Base-by-base conservation (phyloP, 1,140 invertebrate genomes). In the Hylyphantes graminicola region DNA sequence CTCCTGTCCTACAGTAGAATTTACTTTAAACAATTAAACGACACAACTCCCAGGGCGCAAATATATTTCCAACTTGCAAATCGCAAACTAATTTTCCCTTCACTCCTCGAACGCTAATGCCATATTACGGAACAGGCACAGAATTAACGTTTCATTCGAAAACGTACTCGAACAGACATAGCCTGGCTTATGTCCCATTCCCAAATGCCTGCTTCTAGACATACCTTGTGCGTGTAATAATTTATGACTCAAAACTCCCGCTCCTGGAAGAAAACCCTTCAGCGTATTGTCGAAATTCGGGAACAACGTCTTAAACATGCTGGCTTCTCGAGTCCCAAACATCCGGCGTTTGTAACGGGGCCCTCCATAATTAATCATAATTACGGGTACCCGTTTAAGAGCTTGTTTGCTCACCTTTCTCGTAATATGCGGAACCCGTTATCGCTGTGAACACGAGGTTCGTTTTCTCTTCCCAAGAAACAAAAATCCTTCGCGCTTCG, bases 291-390 rank as follows among this genome's bases (percentile, higher is more conserved):
- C 35, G 35, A 35, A 35, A 35, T 35, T 35, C 35, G 35, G 35
- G 63, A 65, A 65, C 63, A 65, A 65, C 63, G 35, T 21, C 63
- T 21, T 12, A 17, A 17, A 1, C 63, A 65, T 1, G 15, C 15
- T 53, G 13, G 35, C 65, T 21, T 15, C 65, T 15, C 15, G 17
- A 12, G 17, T 11, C n/a, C 67, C 67, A 70, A 53, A 48, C 17
- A 70, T 70, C 54, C 17, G 67, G 13, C n/a, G 67, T 51, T 15
- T 12, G 54, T 53, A 53, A 17, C 67, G 15, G 48, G 50, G 50
- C 50, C 54, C 15, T 57, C 72, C 74, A 59, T 78, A 78, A 78
- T 78, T 78, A 78, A 78, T 78, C 76, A 78, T 78, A 78, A 78
- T 78, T 78, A 78, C 63, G 61, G 61, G 17, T 17, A 50, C 61